Conservation (phyloP, 2,797 vertebrate species). For the Pterois miles region DNA sequence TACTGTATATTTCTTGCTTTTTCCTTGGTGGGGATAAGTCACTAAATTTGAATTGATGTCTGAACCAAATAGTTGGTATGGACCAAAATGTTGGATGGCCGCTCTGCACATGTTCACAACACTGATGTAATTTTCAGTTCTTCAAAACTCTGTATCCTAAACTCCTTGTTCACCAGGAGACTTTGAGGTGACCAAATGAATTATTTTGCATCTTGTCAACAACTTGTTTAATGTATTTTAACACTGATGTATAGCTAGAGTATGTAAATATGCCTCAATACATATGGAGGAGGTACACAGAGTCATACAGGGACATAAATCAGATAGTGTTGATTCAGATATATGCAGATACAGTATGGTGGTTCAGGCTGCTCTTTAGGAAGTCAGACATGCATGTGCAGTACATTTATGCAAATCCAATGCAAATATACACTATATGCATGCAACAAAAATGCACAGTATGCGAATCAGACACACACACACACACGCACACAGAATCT, state of each 20-base stretch:
- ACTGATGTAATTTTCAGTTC: neutral
- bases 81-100: no score
- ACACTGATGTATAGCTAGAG: neutral
- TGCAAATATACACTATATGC: conserved; percentile 23
- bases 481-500: neutral
- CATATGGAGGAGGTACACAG: neutral
- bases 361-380: neutral
- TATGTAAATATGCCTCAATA: neutral
- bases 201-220: neutral
- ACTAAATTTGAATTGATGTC: no score
- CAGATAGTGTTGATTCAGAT: conserved; percentile 1
- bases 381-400: neutral
- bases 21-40: no score
- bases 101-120: neutral
- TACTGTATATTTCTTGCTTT: no score
- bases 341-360: conserved; percentile 6
- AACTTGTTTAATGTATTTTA: neutral
- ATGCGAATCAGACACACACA: neutral
- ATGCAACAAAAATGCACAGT: neutral
- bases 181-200: neutral
- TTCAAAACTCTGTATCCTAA: neutral
- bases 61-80: no score
- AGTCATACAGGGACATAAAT: conserved; percentile 8
- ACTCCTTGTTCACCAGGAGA: no score
- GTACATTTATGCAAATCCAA: conserved; percentile 25